A percentile compares a stretch with the other conserved stretches of the same genome.
Conservation (phyloP, 1,140 invertebrate genomes). For the Lasioglossum albipes region DNA sequence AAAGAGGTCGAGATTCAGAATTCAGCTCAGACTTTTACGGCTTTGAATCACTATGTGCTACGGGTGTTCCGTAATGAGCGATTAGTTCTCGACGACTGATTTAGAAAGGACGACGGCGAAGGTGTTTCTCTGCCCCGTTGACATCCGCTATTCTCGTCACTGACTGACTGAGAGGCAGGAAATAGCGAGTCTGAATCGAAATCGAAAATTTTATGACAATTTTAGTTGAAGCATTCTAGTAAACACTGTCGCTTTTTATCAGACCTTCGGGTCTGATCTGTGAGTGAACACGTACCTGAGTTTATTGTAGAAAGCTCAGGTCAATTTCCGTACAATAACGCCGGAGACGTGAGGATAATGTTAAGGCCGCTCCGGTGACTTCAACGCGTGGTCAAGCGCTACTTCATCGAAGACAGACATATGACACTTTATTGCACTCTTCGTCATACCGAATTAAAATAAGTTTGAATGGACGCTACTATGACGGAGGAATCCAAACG, state of each 20-base stretch:
- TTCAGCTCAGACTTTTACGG: no score
- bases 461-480: no score
- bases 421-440: no score
- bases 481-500: not conserved
- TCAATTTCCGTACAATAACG: not conserved
- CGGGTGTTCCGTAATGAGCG: not conserved
- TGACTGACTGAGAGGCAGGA: no score
- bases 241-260: not conserved
- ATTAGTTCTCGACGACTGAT: not conserved
- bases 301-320: not conserved
- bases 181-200: not conserved
- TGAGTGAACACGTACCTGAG: not conserved
- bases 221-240: not conserved
- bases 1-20: no score
- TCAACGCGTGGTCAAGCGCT: not conserved
- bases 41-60: not conserved
- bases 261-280: not conserved
- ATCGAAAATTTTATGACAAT: not conserved
- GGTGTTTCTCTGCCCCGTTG: not conserved
- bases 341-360: not conserved
- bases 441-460: no score
- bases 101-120: not conserved
- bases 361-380: not conserved
- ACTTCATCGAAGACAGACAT: no score
- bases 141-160: not conserved